Base-by-base conservation (phyloP, 2,888 invertebrate species). In the Yponomeuta cagnagella region DNA sequence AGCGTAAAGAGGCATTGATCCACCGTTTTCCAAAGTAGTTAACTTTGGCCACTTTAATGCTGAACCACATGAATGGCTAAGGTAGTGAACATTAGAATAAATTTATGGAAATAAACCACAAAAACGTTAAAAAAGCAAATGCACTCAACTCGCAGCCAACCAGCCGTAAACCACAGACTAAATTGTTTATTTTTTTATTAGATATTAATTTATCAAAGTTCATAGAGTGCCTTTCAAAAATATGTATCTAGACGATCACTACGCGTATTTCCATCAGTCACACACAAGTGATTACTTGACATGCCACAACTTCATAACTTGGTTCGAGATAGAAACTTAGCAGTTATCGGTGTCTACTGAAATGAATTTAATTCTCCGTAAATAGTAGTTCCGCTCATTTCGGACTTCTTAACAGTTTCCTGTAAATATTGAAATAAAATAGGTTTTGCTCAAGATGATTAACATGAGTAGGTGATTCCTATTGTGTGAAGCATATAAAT, bases 1-100 rank as follows among this genome's bases (percentile, higher is more conserved):
- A 89, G 88, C 86, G 82, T 84, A 89, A 84, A 88, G 88, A 88
- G 87, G 88, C 91, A 92, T 92, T 90, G 86, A 89, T 15, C 83
- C 82, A 86, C 77, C 81, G 85, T 88, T 85, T 85, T 85, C 78
- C 77, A 73, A 78, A 82, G 85, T 84, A 83, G 83, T 82, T 82
- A 86, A 88, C 88, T 79, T 79, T 74, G 76, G 81, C 75, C 83
- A 88, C 85, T 84, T 80, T 43, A 37, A 63, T 76, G 75, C 73
- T 81, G 81, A 80, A 83, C 80, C 82, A 82, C 85, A 82, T 81
- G 75, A 77, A 78, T 76, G 72, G 78, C 74, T 76, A 77, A 74
- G 74, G 71, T 77, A 77, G 77, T 73, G 75, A 74, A 79, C 81
- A 80, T 80, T 82, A 80, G 77, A 82, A 75, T 80, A 78, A 75